Conservation (phyloP, 2,888 invertebrate genomes). For the Papilio gigon region DNA sequence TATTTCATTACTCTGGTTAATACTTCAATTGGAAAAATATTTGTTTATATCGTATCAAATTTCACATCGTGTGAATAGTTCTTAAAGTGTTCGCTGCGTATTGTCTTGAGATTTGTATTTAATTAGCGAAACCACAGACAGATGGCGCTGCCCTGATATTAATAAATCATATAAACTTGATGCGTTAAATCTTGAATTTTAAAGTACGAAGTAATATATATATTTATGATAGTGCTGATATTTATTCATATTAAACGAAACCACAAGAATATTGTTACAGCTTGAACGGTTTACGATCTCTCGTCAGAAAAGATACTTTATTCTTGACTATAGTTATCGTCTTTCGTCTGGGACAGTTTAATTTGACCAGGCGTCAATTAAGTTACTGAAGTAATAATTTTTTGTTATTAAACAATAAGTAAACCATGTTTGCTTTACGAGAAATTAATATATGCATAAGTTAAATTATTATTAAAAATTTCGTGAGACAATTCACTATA, state of each 20-base stretch:
- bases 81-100: constrained; percentile 62
- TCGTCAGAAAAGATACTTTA: too few species aligned
- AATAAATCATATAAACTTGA: constrained; percentile 40
- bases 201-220: not conserved
- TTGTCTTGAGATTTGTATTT: constrained; percentile 79
- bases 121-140: constrained; percentile 70
- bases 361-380: too few species aligned
- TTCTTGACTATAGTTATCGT: too few species aligned
- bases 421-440: too few species aligned
- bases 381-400: too few species aligned
- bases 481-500: too few species aligned
- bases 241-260: not conserved
- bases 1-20: not conserved
- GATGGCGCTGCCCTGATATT: constrained; percentile 64
- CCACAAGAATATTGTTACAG: not conserved
- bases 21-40: too few species aligned
- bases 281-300: too few species aligned
- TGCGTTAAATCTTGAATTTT: constrained; percentile 4
- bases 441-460: too few species aligned
- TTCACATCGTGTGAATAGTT: constrained; percentile 53
- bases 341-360: too few species aligned
- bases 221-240: not conserved
- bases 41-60: constrained; percentile 40
- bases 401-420: too few species aligned
- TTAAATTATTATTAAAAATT: too few species aligned